Percentiles rank a stretch among this genome's conserved stretches.
phyloP scores from a whole-genome alignment of 1,140 invertebrate species.

The Chelonus insularis region DNA sequence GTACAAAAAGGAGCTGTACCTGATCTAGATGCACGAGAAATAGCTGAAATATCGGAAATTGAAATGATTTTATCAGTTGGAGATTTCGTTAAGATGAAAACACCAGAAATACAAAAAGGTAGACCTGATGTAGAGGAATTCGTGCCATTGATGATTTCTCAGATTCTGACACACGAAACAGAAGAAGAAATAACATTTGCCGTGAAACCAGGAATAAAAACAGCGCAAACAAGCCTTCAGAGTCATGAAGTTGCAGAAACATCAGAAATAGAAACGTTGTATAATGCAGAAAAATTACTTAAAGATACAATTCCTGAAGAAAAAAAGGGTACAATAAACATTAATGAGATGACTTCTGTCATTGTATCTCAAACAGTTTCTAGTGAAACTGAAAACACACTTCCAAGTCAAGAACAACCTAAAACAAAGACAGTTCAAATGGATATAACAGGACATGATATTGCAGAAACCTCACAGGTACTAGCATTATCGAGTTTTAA shows the following conservation, averaged over 20 bases:
- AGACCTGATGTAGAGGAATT: conserved; percentile 44
- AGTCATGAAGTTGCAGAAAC: conserved; percentile 41
- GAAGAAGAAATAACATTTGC: conserved; percentile 38
- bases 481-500: no score
- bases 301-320: conserved; percentile 33
- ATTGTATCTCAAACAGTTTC: conserved; percentile 40
- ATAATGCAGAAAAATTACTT: conserved; percentile 35
- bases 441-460: conserved; percentile 42
- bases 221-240: conserved; percentile 34
- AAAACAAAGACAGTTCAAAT: conserved; percentile 39
- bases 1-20: conserved; percentile 21
- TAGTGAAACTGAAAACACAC: conserved; percentile 39
- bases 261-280: conserved; percentile 41
- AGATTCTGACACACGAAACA: conserved; percentile 45
- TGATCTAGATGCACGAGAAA: conserved; percentile 33
- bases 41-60: conserved; percentile 31
- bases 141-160: conserved; percentile 44
- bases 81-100: conserved; percentile 24
- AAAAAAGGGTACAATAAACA: conserved; percentile 31
- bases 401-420: conserved; percentile 33
- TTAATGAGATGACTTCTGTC: conserved; percentile 43
- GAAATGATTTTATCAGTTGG: conserved; percentile 26
- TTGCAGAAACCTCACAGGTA: conserved; percentile 45
- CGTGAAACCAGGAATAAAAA: conserved; percentile 27
- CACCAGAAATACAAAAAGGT: conserved; percentile 37